Percentiles rank a stretch among this genome's conserved stretches.
Conservation (phyloP, 2,113 vertebrate genomes). For the Hyperopisus bebe region DNA sequence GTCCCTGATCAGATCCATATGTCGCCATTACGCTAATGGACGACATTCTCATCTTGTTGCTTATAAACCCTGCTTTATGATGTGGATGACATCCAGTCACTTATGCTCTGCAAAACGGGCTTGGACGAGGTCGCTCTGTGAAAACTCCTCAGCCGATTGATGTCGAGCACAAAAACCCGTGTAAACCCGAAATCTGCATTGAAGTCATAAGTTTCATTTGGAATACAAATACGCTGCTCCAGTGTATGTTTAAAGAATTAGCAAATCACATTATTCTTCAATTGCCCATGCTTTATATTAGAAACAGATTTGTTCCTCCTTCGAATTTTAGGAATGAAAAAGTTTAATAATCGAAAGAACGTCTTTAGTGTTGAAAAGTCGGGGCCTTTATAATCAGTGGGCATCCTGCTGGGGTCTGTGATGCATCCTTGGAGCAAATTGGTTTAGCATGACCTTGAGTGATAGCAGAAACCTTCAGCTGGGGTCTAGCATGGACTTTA, state of each 20-base stretch:
- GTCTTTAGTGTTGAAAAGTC: neutral
- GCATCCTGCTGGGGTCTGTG: neutral
- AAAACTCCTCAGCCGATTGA: neutral
- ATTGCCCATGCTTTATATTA: neutral
- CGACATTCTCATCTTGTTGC: constrained; percentile 8
- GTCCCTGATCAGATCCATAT: constrained; percentile 41
- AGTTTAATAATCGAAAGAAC: neutral
- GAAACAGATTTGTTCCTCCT: neutral
- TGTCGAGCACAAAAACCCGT: neutral
- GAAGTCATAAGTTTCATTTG: neutral
- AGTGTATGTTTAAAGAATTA: neutral
- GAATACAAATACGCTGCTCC: neutral
- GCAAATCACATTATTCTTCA: neutral
- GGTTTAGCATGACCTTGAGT: neutral
- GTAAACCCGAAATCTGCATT: neutral
- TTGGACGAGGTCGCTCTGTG: neutral
- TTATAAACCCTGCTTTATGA: constrained; percentile 11
- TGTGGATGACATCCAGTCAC: constrained; percentile 3
- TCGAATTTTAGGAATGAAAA: neutral
- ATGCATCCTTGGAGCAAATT: neutral
- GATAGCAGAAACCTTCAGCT: neutral
- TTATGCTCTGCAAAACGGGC: neutral
- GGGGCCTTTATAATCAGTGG: neutral
- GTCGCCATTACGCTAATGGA: constrained; percentile 8
- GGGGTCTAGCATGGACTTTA: neutral